Evolutionary conservation across 2,113 vertebrate species (phyloP), one percentile per base, ranked within the genome.

Genomic region (Epinephelus fuscoguttatus): DNA sequence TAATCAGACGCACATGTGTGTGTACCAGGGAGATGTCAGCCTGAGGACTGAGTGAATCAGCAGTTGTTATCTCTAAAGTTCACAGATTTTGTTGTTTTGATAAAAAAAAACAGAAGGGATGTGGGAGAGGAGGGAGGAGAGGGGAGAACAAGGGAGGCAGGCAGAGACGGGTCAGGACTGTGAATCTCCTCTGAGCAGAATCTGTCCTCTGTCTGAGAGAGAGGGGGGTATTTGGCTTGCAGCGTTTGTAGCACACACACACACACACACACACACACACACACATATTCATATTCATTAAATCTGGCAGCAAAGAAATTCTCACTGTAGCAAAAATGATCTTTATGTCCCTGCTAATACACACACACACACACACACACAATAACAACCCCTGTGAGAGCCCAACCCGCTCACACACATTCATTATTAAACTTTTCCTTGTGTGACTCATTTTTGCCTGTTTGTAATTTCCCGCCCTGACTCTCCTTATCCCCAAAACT

Each of bases 371-470:
- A 70, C 61, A 55, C 18, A 74, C 49, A 61, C 81, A 85, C 55
- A 84, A 45, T 50, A 67, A 66, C 47, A 85, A 64, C 61, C 59
- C n/a, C 72, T 70, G 47, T 63, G 10, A 84, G 62, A 64, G 70
- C 47, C 13, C 42, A 81, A n/a, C 49, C 79, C 63, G 66, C 84
- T 53, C 79, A 73, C 50, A 80, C 57, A 77, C 73, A 80, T 68
- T 60, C 61, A 68, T 53, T 47, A 59, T 67, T 33, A 47, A 78
- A 78, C 81, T 82, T 92, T 89, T 90, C 84, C 80, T 80, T 74
- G 69, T 45, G 33, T 93, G 89, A 94, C 88, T 93, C 90, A 92
- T 82, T 88, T 77, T 80, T 80, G 68, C 88, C 94, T 59, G 15
- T 70, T 71, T 49, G 52, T 76, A 52, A 86, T 84, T 82, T 75